These are phyloP conservation scores for Cantharis lateralis DNA, from an alignment of 2,888 invertebrate species.

Conservation along the genomic window DNA sequence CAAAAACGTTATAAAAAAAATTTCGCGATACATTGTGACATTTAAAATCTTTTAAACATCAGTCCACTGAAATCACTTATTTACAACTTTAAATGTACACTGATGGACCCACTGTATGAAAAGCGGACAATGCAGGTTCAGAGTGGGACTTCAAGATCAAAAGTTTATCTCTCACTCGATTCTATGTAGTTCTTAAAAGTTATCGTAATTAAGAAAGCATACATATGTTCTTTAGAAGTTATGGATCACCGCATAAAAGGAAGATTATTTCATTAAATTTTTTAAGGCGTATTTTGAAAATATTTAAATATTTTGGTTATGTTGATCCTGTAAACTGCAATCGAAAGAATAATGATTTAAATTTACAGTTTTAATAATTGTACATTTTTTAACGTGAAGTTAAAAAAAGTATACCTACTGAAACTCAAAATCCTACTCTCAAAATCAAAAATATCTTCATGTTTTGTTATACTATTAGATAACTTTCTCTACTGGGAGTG, in stretches of 20 bases:
- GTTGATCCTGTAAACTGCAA: background rate
- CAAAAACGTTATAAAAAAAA: slow-evolving; percentile 46
- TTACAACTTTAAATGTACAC: slow-evolving; percentile 32
- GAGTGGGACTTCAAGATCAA: slow-evolving; percentile 16
- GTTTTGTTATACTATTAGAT: background rate
- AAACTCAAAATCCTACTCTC: too few relatives aligned
- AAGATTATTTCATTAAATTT: background rate
- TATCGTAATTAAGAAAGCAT: background rate
- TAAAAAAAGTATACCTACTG: too few relatives aligned
- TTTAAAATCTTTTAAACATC: slow-evolving; percentile 2
- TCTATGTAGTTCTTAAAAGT: background rate
- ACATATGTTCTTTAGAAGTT: background rate
- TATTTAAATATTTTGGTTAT: background rate
- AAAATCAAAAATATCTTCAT: background rate
- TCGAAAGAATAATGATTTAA: too few relatives aligned
- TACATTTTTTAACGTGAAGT: too few relatives aligned
- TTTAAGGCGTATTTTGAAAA: background rate
- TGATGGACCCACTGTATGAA: slow-evolving; percentile 17
- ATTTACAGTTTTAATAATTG: too few relatives aligned
- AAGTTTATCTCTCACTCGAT: background rate
- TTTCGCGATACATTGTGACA: slow-evolving; percentile 25
- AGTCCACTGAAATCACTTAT: slow-evolving; percentile 19
- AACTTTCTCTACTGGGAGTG: background rate
- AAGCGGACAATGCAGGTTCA: slow-evolving; percentile 4
- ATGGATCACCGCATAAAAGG: background rate